These are phyloP conservation scores for Hetaerina americana DNA, from an alignment of 1,140 invertebrate species.

Conservation along the genomic window DNA sequence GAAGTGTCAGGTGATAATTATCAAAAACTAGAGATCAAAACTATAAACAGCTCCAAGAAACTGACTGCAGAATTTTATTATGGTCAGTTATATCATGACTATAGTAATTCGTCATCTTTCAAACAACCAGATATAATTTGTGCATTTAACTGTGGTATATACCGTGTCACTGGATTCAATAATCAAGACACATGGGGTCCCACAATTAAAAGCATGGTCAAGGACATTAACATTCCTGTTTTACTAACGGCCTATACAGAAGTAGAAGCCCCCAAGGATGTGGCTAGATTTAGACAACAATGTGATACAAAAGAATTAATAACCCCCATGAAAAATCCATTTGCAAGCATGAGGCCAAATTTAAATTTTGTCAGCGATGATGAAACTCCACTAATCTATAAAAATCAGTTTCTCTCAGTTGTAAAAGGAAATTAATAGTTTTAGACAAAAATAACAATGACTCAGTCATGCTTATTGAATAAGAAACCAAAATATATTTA, in stretches of 20 bases:
- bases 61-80: slow-evolving; percentile 39
- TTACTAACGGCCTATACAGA: slow-evolving; percentile 49
- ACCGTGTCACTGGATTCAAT: slow-evolving; percentile 45
- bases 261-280: slow-evolving; percentile 44
- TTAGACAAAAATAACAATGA: too few species aligned
- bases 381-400: slow-evolving; percentile 50
- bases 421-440: slow-evolving; percentile 14
- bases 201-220: slow-evolving; percentile 35
- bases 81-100: slow-evolving; percentile 43
- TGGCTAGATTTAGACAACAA: slow-evolving; percentile 32
- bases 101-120: slow-evolving; percentile 30
- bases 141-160: slow-evolving; percentile 55
- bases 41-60: slow-evolving; percentile 32
- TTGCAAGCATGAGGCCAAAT: slow-evolving; percentile 49
- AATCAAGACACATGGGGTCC: slow-evolving; percentile 47
- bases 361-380: slow-evolving; percentile 60
- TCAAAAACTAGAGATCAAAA: slow-evolving; percentile 33
- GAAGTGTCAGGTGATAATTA: slow-evolving; percentile 32
- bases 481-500: too few species aligned
- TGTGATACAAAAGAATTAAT: slow-evolving; percentile 32
- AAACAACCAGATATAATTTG: slow-evolving; percentile 41
- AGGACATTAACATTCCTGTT: slow-evolving; percentile 38
- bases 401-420: slow-evolving; percentile 44
- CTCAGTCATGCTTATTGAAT: too few species aligned
- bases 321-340: slow-evolving; percentile 42